phyloP scores from a whole-genome alignment of 2,113 vertebrate genomes.

The Okapia johnstoni region DNA sequence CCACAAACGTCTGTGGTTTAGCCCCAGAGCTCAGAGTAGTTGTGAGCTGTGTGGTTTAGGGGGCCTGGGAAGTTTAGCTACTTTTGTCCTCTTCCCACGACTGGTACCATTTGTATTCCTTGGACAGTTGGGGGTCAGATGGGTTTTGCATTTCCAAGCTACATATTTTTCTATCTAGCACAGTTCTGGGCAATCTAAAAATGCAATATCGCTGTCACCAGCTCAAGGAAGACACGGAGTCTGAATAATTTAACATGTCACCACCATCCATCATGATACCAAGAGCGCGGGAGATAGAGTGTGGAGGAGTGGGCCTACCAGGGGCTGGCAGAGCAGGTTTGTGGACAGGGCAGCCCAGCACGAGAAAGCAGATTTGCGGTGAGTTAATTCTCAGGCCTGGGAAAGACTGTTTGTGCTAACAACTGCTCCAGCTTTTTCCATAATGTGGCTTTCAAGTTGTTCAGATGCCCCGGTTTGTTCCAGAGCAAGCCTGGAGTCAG shows the following conservation, averaged over 20 bases:
- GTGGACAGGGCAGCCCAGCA: not conserved
- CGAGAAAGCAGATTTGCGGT: not conserved
- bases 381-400: not conserved
- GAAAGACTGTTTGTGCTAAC: not conserved
- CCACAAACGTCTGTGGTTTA: not conserved
- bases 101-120: slow-evolving; percentile 44
- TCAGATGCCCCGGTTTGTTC: not conserved
- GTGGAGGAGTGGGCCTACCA: slow-evolving; percentile 3
- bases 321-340: not conserved
- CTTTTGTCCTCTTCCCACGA: not conserved
- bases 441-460: not conserved
- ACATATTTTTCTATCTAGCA: slow-evolving; percentile 77
- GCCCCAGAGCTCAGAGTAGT: not conserved
- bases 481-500: not conserved
- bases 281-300: slow-evolving; percentile 37
- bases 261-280: slow-evolving; percentile 82
- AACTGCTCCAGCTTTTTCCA: not conserved
- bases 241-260: slow-evolving; percentile 85
- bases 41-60: not conserved
- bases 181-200: slow-evolving; percentile 82
- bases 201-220: slow-evolving; percentile 82
- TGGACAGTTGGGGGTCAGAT: not conserved
- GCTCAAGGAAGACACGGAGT: slow-evolving; percentile 79
- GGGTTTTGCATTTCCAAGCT: slow-evolving; percentile 45
- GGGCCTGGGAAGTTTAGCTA: not conserved